These are phyloP conservation scores for Aleadryas rufinucha DNA, from an alignment of 2,113 vertebrate genomes.

Conservation along the genomic window DNA sequence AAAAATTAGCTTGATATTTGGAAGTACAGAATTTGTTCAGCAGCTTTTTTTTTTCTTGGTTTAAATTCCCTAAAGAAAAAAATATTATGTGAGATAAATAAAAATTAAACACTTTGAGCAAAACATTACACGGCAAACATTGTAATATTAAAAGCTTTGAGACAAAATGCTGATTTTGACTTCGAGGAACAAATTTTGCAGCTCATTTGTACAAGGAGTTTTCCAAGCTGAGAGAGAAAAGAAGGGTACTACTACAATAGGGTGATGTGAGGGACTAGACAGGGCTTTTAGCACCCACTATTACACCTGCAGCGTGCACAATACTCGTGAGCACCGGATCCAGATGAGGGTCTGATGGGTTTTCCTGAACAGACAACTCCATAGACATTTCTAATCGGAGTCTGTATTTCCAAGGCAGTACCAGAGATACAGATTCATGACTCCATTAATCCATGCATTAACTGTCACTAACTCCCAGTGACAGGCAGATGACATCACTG, in stretches of 20 bases:
- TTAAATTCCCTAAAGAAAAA: background rate
- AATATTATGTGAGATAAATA: background rate
- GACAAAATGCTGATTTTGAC: background rate
- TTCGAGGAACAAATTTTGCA: background rate
- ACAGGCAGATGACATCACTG: background rate
- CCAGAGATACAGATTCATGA: background rate
- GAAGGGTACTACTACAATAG: background rate
- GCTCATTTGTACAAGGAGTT: background rate
- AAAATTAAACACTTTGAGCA: background rate
- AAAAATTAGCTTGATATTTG: background rate
- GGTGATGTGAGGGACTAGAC: background rate
- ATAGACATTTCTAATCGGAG: background rate
- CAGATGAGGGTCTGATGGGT: background rate
- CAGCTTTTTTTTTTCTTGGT: background rate
- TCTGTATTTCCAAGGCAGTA: background rate
- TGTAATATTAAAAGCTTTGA: background rate
- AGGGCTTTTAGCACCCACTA: background rate
- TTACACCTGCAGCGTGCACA: background rate
- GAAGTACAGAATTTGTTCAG: background rate
- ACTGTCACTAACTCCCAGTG: background rate
- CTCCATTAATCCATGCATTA: background rate
- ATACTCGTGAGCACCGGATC: fast-evolving
- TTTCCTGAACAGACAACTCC: background rate
- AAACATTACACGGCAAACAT: background rate
- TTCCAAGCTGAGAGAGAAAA: background rate